Evolutionary conservation across 2,113 vertebrate genomes (phyloP).

Genomic region (human): DNA sequence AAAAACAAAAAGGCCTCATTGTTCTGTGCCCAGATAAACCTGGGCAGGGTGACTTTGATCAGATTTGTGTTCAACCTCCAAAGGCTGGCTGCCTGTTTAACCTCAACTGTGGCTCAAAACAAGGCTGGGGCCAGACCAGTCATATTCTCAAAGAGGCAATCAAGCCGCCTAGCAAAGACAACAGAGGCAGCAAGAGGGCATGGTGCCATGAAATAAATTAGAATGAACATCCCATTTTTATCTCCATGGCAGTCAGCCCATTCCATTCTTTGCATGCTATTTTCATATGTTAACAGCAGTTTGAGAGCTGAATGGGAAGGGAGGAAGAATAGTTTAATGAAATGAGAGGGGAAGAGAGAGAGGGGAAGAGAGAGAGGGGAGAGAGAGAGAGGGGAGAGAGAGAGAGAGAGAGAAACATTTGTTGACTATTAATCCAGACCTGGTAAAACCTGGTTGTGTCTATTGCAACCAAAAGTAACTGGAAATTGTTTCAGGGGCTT

Average conservation of each 20-base stretch:
- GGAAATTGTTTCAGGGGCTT: conserved; percentile 5
- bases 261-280: conserved; percentile 51
- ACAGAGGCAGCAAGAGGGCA: conserved; percentile 64
- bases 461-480: conserved; percentile 4
- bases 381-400: background rate
- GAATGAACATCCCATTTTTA: conserved; percentile 66
- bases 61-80: conserved; percentile 6
- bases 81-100: conserved; percentile 64
- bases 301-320: conserved; percentile 60
- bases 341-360: background rate
- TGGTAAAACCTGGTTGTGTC: conserved; percentile 60
- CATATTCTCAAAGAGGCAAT: conserved; percentile 74
- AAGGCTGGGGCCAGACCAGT: conserved; percentile 56
- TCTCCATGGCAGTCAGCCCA: conserved; percentile 70
- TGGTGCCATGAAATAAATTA: conserved; percentile 63
- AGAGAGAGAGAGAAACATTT: background rate
- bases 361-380: background rate
- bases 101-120: conserved; percentile 45
- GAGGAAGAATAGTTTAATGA: conserved; percentile 43
- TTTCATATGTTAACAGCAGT: conserved; percentile 53
- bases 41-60: background rate
- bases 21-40: background rate
- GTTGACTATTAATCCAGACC: conserved; percentile 42
- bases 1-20: background rate
- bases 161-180: conserved; percentile 67